Percentiles rank a stretch among this genome's conserved stretches.
Conservation (phyloP, 2,888 invertebrate species). For the Caenorhabditis virilis region DNA sequence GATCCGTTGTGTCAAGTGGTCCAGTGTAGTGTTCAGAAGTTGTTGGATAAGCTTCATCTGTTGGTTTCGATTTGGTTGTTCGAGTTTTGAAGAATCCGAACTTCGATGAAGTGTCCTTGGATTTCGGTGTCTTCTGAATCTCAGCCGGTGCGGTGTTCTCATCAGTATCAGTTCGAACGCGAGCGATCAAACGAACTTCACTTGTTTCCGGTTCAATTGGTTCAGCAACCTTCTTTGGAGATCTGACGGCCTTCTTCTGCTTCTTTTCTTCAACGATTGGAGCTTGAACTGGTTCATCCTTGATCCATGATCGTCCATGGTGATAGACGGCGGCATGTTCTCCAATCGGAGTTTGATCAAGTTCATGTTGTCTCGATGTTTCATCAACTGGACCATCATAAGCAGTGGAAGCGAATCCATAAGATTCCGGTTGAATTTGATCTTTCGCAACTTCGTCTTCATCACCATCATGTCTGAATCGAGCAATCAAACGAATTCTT, state of each 20-base stretch:
- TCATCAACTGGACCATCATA: conserved; percentile 41
- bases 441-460: conserved; percentile 31
- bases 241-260: too few species aligned
- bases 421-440: conserved; percentile 10
- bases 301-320: conserved; percentile 36
- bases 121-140: conserved; percentile 13
- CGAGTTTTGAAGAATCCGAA: conserved; percentile 9
- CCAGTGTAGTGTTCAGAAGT: conserved; percentile 19
- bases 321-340: conserved; percentile 35
- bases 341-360: conserved; percentile 12
- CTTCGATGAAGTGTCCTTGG: conserved; percentile 12
- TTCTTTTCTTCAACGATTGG: background rate
- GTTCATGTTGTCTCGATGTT: conserved; percentile 11
- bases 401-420: conserved; percentile 11
- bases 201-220: conserved; percentile 7
- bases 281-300: conserved; percentile 5
- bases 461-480: conserved; percentile 45
- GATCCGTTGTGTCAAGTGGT: conserved; percentile 16
- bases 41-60: conserved; percentile 4
- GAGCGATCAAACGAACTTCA: conserved; percentile 18
- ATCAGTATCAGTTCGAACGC: conserved; percentile 1
- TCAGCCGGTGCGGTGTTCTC: conserved; percentile 10
- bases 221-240: conserved; percentile 12
- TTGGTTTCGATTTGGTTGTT: background rate
- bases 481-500: conserved; percentile 17